Conservation (phyloP, 92 coral and sea anemone genomes). For the Anthopleura xanthogrammica region DNA sequence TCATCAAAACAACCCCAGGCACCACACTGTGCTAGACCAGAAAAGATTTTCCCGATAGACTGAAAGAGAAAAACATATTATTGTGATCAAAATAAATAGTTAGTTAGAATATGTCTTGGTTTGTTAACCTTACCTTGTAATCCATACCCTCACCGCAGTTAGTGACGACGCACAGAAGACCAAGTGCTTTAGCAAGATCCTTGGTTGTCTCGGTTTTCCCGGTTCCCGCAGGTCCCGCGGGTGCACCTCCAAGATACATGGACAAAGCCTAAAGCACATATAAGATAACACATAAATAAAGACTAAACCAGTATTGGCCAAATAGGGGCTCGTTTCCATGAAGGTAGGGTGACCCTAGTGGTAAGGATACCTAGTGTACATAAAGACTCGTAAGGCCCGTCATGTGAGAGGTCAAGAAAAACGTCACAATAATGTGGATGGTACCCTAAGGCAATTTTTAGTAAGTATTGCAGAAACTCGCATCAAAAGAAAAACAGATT, state of each 20-base stretch:
- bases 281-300: not conserved
- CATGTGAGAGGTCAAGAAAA: too few relatives aligned
- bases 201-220: constrained; percentile 97
- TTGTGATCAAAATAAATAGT: not conserved
- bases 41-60: constrained; percentile 92
- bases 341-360: too few relatives aligned
- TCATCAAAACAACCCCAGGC: constrained; percentile 99
- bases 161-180: constrained; percentile 94
- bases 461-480: not conserved
- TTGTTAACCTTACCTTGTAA: constrained; percentile 64
- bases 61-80: not conserved
- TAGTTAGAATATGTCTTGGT: not conserved
- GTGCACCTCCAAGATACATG: constrained; percentile 96
- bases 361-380: too few relatives aligned
- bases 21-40: constrained; percentile 99
- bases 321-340: too few relatives aligned
- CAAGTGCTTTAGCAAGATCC: constrained; percentile 96
- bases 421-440: too few relatives aligned
- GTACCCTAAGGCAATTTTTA: too few relatives aligned
- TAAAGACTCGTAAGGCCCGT: too few relatives aligned
- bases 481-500: not conserved
- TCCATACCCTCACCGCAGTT: constrained; percentile 99
- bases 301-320: not conserved
- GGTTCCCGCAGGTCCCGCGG: constrained; percentile 98
- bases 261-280: constrained; percentile 74